Percentiles rank a stretch among this genome's conserved stretches.
Evolutionary conservation across 2,113 vertebrate species (phyloP).

Genomic region (Monopterus albus): DNA sequence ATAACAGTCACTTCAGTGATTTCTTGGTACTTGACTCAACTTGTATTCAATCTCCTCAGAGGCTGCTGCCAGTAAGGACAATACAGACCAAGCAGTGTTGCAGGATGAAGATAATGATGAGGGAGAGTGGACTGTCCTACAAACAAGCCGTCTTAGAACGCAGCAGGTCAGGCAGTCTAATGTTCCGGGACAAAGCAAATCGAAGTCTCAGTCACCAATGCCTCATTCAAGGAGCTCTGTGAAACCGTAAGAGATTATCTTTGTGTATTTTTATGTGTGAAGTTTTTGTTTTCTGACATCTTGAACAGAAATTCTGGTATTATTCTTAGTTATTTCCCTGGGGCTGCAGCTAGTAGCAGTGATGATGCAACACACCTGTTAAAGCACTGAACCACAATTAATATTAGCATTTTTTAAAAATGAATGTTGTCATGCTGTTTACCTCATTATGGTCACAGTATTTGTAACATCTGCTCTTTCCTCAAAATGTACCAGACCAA

Average conservation of each 20-base stretch:
- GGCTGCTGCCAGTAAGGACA: not conserved
- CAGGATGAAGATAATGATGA: not conserved
- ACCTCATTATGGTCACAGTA: no score
- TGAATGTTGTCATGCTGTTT: no score
- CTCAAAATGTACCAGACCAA: no score
- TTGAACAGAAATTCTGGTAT: no score
- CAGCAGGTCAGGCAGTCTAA: constrained; percentile 19
- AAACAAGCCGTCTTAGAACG: not conserved
- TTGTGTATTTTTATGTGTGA: not conserved
- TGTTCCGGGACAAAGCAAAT: not conserved
- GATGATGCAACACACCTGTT: no score
- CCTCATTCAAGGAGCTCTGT: not conserved
- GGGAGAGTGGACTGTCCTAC: constrained; percentile 42
- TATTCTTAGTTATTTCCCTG: no score
- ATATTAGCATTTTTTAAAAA: no score
- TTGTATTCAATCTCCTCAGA: constrained; percentile 1
- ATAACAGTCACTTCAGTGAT: not conserved
- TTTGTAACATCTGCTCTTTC: no score
- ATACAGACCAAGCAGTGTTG: accelerated
- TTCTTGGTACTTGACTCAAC: not conserved
- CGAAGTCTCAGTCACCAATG: constrained; percentile 24
- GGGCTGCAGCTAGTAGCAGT: no score
- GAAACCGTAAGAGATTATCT: constrained; percentile 49
- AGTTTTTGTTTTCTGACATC: no score
- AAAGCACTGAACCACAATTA: no score